Conservation (phyloP, 2,113 vertebrate genomes). For the Picathartes gymnocephalus region DNA sequence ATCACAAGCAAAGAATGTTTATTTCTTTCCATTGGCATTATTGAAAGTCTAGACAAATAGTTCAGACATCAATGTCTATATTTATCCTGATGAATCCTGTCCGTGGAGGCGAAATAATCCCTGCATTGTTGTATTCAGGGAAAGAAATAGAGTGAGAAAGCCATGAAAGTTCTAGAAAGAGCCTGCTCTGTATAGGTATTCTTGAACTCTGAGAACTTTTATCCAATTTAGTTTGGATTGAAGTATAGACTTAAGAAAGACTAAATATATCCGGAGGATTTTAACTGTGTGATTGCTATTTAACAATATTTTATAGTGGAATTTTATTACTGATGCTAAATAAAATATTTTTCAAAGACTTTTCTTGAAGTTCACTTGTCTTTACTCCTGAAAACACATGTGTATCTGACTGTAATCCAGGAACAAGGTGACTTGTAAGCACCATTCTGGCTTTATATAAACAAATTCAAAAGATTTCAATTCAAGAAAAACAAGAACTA, state of each 20-base stretch:
- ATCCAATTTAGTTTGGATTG: neutral
- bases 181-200: neutral
- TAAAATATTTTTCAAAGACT: neutral
- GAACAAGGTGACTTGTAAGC: neutral
- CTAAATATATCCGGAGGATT: neutral
- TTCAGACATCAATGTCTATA: neutral
- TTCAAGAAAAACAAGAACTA: neutral
- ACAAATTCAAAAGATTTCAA: neutral
- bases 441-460: neutral
- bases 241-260: neutral
- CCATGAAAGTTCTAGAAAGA: neutral
- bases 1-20: neutral
- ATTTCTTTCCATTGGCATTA: neutral
- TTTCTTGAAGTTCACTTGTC: neutral
- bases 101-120: neutral
- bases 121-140: neutral
- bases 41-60: neutral
- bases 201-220: neutral
- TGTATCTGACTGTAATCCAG: neutral
- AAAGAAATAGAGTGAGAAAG: neutral
- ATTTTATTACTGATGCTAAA: neutral
- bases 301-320: neutral
- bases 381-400: neutral
- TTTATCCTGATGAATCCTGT: neutral
- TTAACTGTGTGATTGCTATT: neutral